Evolutionary conservation across 2,888 invertebrate species (phyloP).

Genomic region (Alloplasta piceator): DNA sequence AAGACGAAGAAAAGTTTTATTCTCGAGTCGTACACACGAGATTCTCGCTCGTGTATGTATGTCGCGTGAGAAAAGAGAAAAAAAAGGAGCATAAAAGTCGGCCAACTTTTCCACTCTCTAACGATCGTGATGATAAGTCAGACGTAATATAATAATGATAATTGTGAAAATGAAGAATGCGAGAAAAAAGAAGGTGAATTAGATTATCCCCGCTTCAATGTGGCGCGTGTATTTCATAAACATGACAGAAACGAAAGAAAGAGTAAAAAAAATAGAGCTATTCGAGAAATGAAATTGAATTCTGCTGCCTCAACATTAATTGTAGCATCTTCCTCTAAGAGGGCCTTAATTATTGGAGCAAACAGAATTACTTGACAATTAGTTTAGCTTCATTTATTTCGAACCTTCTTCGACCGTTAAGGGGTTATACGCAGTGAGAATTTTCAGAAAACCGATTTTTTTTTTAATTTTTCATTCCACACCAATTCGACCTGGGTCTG

Average conservation of each 20-base stretch:
- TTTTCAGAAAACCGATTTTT: background rate
- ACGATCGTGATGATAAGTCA: conserved; percentile 66
- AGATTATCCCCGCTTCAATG: too few relatives aligned
- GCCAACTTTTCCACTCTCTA: conserved; percentile 70
- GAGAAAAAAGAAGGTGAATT: too few relatives aligned
- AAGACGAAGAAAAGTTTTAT: conserved; percentile 50
- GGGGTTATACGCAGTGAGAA: too few relatives aligned
- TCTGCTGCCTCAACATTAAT: too few relatives aligned
- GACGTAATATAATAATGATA: conserved; percentile 56
- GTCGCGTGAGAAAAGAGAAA: conserved; percentile 47
- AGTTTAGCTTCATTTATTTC: background rate
- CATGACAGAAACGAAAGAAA: too few relatives aligned
- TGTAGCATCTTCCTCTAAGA: too few relatives aligned
- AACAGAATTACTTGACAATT: background rate
- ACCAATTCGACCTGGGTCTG: too few relatives aligned
- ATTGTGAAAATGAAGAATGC: conserved; percentile 9
- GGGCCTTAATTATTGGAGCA: too few relatives aligned
- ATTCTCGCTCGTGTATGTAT: conserved; percentile 27
- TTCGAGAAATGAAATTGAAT: too few relatives aligned
- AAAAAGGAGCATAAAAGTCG: conserved; percentile 55
- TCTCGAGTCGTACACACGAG: conserved; percentile 18
- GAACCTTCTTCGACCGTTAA: background rate
- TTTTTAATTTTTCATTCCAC: too few relatives aligned
- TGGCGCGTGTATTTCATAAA: too few relatives aligned
- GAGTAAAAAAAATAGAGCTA: too few relatives aligned